phyloP scores from a whole-genome alignment of 2,888 invertebrate species.

The Leuctra nigra region DNA sequence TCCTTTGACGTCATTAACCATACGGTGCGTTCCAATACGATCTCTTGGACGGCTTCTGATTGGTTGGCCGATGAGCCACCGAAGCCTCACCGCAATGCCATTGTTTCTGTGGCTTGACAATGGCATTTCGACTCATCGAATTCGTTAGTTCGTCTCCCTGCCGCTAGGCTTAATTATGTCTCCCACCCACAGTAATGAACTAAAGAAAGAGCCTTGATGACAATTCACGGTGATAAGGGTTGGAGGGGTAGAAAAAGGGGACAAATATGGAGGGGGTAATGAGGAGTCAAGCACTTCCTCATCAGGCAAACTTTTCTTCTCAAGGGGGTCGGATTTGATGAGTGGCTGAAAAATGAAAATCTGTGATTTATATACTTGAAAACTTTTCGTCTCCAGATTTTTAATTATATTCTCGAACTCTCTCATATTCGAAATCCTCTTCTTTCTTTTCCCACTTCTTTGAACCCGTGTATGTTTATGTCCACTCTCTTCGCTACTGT shows the following conservation, averaged over 20 bases:
- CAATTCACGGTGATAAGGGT: background rate
- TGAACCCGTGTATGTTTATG: too few relatives aligned
- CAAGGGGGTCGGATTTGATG: conserved; percentile 8
- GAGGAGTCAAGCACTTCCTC: conserved; percentile 13
- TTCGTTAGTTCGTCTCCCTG: background rate
- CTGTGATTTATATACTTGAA: too few relatives aligned
- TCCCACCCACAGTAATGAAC: conserved; percentile 9
- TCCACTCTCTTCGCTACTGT: too few relatives aligned
- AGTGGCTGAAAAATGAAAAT: conserved; percentile 16
- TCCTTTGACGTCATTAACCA: too few relatives aligned
- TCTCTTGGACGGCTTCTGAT: too few relatives aligned
- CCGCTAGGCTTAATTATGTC: conserved; percentile 12
- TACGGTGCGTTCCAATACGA: too few relatives aligned
- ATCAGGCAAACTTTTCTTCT: conserved; percentile 13
- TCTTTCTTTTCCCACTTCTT: too few relatives aligned
- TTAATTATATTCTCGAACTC: too few relatives aligned
- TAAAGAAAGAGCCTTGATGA: conserved; percentile 17
- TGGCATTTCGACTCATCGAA: background rate
- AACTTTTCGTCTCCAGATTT: too few relatives aligned
- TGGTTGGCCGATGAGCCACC: too few relatives aligned
- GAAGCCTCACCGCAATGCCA: background rate
- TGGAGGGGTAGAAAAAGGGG: background rate
- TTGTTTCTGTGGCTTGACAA: conserved; percentile 6
- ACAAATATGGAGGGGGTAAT: conserved; percentile 8
- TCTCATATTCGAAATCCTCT: too few relatives aligned